Evolutionary conservation across 2,888 invertebrate genomes (phyloP), one percentile per base, ranked within the genome.

Genomic region (Gasteruption jaculator): DNA sequence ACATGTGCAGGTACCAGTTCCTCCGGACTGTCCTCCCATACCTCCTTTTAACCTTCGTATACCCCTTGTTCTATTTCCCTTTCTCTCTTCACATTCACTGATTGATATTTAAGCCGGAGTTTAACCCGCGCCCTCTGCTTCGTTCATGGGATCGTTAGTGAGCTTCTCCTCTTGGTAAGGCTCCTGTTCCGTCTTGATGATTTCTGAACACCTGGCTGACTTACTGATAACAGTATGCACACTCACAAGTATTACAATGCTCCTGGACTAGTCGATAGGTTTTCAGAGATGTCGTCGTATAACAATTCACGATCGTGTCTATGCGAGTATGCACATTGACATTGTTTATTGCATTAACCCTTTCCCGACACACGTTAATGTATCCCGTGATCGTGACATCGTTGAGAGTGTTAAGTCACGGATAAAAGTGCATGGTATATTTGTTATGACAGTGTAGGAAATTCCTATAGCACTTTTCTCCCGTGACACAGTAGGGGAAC

Each of bases 71-170:
- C 34, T 42, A 20, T 31, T 24, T 16, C 32, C 26, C 41, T 19
- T 38, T 34, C 43, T 44, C 44, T 36, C 39, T 46, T 42, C 47
- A 31, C 43, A 37, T 44, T 49, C 53, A 53, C 65, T 61, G 63
- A 64, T 65, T 65, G 65, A 65, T 65, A 63, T 65, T 65, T 65
- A 64, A 64, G 57, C 56, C 54, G 32, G 56, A 58, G 57, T 57
- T 63, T 57, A 61, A 60, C 57, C 59, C 58, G 53, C 52, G 38
- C 56, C 53, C 48, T 51, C 53, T 44, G 43, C 57, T 58, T 50
- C 59, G 56, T 56, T 52, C 56, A 52, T 51, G 55, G 56, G 54
- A 57, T 63, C 64, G 63, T 63, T 64, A 63, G 61, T 57, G 60
- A 58, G 52, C 51, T 48, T 54, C 53, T 56, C 56, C 52, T 53